Base-by-base conservation (phyloP, 2,888 invertebrate genomes). In the Ormyrus nitidulus region DNA sequence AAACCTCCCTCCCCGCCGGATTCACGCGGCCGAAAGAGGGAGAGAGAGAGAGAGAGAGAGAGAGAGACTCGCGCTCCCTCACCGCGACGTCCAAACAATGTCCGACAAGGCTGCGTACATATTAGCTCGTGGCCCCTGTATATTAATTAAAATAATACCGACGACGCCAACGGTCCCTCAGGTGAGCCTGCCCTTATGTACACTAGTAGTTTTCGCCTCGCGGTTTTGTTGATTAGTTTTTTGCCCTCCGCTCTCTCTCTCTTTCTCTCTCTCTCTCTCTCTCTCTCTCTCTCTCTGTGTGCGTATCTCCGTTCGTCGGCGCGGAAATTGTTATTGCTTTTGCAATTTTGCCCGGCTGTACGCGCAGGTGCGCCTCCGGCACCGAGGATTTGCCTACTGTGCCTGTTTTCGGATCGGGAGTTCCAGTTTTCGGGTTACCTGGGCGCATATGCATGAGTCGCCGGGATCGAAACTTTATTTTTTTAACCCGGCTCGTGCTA, bases 21-120 rank as follows among this genome's bases (percentile, higher is more conserved):
- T 74, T 74, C 66, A 65, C 74, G 66, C 58, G 65, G 4, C 59
- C 11, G 48, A 10, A 6, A 53, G 53, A 68, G 46, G 59, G 34
- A 59, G 48, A 13, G n/a, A 13, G 10, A 58, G 48, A 48, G 34
- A 53, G 53, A 53, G 53, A n/a, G 10, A 46, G 70, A 10, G 59
- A 53, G 70, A 44, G 64, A 8, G 9, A 51, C 76, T 13, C 34
- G 58, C 59, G 73, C 68, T 58, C 46, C 64, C 61, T 56, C 34
- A 81, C 79, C 80, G 83, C 83, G 83, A 61, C 86, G 86, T 85
- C 84, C 88, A 88, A 90, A 89, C 89, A 89, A 88, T 89, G 88
- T 89, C 86, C 88, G 86, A 90, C 89, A 89, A 88, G 87, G 86
- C 88, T 88, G 86, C 86, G 88, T 87, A 89, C 88, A 89, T 88